Percentiles rank a stretch among this genome's conserved stretches.
Conservation (phyloP, 2,797 vertebrate genomes). For the Oreochromis mossambicus region DNA sequence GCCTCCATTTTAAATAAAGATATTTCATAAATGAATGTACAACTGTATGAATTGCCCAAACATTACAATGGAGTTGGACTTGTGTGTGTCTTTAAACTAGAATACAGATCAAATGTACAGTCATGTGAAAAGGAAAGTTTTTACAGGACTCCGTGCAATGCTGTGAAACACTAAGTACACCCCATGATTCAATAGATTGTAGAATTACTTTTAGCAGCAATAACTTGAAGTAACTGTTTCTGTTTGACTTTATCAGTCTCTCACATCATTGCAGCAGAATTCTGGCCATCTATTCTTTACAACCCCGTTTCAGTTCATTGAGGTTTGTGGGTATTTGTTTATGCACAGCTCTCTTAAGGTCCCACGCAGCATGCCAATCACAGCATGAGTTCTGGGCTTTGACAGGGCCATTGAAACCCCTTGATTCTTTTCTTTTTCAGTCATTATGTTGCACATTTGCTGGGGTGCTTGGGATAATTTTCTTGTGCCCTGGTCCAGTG, state of each 20-base stretch:
- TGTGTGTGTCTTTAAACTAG: background rate
- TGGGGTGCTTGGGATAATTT: background rate
- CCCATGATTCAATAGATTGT: background rate
- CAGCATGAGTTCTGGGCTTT: background rate
- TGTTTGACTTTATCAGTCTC: background rate
- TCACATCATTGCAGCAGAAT: background rate
- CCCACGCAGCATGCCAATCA: background rate
- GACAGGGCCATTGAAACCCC: background rate
- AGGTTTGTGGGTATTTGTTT: background rate
- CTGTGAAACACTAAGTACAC: background rate
- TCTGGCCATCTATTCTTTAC: background rate
- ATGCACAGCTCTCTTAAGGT: background rate
- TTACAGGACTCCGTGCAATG: background rate
- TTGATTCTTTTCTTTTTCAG: background rate
- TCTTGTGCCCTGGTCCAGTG: background rate
- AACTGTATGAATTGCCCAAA: background rate
- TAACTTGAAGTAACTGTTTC: background rate
- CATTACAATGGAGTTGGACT: background rate
- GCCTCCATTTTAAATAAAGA: background rate
- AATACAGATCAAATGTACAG: background rate
- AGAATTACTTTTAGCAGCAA: background rate
- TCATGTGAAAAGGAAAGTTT: background rate
- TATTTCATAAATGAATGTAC: background rate
- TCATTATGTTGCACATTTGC: background rate
- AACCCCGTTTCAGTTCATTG: background rate